A percentile compares a stretch with the other conserved stretches of the same genome.
phyloP scores from a whole-genome alignment of 2,888 invertebrate species.

The Tridacna gigas region DNA sequence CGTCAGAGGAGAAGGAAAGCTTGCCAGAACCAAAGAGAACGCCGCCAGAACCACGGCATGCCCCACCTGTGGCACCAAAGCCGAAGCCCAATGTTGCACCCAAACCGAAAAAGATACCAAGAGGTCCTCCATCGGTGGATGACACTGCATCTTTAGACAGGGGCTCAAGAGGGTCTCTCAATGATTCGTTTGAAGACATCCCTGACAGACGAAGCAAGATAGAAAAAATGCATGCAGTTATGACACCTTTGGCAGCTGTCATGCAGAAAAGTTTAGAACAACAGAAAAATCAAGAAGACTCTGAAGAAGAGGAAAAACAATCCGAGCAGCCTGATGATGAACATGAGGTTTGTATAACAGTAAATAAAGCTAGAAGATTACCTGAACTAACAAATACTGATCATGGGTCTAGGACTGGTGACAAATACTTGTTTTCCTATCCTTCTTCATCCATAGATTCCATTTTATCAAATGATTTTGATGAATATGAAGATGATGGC shows the following conservation, averaged over 20 bases:
- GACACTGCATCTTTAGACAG: constrained; percentile 41
- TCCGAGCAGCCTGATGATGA: neutral
- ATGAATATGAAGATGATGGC: constrained; percentile 51
- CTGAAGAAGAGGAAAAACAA: constrained; percentile 16
- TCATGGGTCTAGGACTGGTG: constrained; percentile 3
- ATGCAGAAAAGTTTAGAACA: constrained; percentile 38
- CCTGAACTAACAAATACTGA: constrained; percentile 25
- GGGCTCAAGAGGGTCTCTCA: constrained; percentile 37
- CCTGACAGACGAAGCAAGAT: constrained; percentile 66
- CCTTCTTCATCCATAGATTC: constrained; percentile 63
- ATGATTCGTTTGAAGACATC: constrained; percentile 62
- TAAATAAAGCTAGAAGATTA: constrained; percentile 7
- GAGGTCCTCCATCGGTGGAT: constrained; percentile 45
- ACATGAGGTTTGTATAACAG: constrained; percentile 38
- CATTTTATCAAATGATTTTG: constrained; percentile 47
- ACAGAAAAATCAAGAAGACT: constrained; percentile 20
- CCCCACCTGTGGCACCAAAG: constrained; percentile 61
- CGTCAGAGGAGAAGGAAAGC: constrained; percentile 15
- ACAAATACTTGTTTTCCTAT: constrained; percentile 59
- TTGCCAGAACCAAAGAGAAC: constrained; percentile 30
- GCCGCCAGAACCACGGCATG: constrained; percentile 58
- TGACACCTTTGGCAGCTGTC: constrained; percentile 66
- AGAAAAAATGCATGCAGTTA: constrained; percentile 70
- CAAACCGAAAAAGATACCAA: constrained; percentile 48
- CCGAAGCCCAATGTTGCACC: constrained; percentile 34